Conservation (phyloP, 2,113 vertebrate species). For the Pagrus major region DNA sequence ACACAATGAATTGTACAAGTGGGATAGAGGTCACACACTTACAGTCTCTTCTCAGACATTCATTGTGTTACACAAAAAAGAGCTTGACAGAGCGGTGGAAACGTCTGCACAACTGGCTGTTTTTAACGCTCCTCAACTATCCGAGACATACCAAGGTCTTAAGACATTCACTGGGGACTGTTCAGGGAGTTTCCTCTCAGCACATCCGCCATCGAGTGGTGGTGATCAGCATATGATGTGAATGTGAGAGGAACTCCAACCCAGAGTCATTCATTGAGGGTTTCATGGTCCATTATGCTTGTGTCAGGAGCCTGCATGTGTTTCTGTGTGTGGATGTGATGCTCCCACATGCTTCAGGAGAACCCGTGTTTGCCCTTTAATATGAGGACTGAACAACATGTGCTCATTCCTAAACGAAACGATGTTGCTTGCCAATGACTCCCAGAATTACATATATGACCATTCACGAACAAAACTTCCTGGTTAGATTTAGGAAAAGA, state of each 20-base stretch:
- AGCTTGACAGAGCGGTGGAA: neutral
- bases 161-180: too few relatives aligned
- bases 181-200: too few relatives aligned
- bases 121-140: too few relatives aligned
- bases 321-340: neutral
- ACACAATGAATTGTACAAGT: neutral
- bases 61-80: neutral
- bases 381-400: neutral
- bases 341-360: neutral
- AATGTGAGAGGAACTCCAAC: neutral
- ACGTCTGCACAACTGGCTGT: neutral
- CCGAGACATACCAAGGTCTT: too few relatives aligned
- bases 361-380: neutral
- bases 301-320: neutral
- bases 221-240: constrained; percentile 10
- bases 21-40: neutral
- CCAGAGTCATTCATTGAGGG: neutral
- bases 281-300: neutral
- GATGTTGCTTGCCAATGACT: too few relatives aligned
- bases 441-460: too few relatives aligned
- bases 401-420: neutral
- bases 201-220: neutral
- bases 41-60: neutral
- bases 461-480: too few relatives aligned
- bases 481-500: too few relatives aligned